Evolutionary conservation across 2,888 invertebrate genomes (phyloP), one percentile per base, ranked within the genome.

Genomic region (Eumerus sabulonum): DNA sequence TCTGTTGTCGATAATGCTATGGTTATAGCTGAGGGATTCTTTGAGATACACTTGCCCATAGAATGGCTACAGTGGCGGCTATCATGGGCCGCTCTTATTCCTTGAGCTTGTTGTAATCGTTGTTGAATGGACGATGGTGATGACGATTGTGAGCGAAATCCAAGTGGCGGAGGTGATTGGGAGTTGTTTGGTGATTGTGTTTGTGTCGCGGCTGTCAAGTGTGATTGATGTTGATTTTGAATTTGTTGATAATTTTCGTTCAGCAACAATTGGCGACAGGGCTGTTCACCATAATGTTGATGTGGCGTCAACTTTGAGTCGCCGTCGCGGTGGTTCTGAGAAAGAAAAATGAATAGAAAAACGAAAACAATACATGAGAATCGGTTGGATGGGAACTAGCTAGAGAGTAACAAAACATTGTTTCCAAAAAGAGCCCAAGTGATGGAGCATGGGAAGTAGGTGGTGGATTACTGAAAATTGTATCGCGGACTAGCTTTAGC

Each of bases 11-110:
- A 86, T 82, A 86, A 71, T 76, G 88, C 85, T 84, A 87, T 85
- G 85, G 87, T 87, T 83, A 87, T 84, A 76, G 84, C 82, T 82
- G 86, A 84, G 59, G 87, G 84, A 84, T 89, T 88, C 82, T 88
- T 87, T 53, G 89, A 89, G 70, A 89, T 86, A 85, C 89, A 89
- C 87, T 88, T 88, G 85, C 89, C 89, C 89, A 89, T 89, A 86
- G 86, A 83, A 76, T 79, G 59, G 77, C 57, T 60, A 54, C 66
- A 70, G 40, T n/a, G 14, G 56, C 56, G n/a, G 60, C 70, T 59
- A 47, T 48, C 27, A 27, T 7, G 27, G 7, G 27, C 27, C 27
- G 27, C 27, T 27, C 2, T 27, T 27, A 2, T 27, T 27, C 27
- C 7, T 27, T 27, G 27, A 27, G 27, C 27, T 27, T 27, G 27